Conservation (phyloP, 2,113 vertebrate species). For the Gorsachius goisagi region DNA sequence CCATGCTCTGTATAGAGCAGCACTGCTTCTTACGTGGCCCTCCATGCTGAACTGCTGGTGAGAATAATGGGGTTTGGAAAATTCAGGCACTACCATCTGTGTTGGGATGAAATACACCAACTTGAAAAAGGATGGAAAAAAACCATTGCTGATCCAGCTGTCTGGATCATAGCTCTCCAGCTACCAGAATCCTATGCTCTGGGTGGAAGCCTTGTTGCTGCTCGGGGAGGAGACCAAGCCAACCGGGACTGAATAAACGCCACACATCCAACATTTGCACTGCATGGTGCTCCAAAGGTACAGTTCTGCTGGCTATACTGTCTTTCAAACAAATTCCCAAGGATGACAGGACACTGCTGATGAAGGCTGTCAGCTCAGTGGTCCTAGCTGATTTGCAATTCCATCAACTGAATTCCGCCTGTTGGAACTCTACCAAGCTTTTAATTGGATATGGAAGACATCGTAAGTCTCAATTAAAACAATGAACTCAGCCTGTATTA, state of each 20-base stretch:
- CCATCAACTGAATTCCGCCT: background rate
- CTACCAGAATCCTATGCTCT: background rate
- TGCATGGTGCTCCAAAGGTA: background rate
- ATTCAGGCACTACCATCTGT: background rate
- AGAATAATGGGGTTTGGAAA: background rate
- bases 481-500: background rate
- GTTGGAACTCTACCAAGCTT: constrained; percentile 3
- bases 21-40: background rate
- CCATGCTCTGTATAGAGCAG: background rate
- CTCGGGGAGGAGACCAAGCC: background rate
- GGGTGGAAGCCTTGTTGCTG: background rate
- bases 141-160: background rate
- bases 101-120: background rate
- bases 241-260: background rate
- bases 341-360: background rate
- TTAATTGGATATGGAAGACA: background rate
- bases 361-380: constrained; percentile 7
- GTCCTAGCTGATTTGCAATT: background rate
- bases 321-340: background rate
- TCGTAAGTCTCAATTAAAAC: constrained; percentile 4
- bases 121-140: background rate
- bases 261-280: background rate
- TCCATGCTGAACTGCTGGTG: background rate
- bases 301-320: background rate
- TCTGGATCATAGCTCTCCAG: background rate